Evolutionary conservation across 2,113 vertebrate genomes (phyloP).

Genomic region (Isurus oxyrinchus): DNA sequence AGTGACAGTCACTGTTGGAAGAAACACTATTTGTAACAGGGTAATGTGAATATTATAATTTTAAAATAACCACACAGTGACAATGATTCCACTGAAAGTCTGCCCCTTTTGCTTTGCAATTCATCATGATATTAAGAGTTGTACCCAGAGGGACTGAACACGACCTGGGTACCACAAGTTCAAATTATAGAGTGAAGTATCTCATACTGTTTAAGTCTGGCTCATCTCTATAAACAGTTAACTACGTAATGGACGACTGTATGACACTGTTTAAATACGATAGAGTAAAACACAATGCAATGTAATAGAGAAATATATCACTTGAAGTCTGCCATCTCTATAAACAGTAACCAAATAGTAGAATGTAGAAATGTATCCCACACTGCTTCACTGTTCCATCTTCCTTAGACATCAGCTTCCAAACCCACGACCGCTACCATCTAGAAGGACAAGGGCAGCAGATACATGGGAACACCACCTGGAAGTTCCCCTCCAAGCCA

Average conservation of each 20-base stretch:
- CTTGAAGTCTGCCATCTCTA: not conserved
- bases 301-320: not conserved
- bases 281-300: not conserved
- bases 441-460: too few relatives aligned
- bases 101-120: not conserved
- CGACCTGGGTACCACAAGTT: not conserved
- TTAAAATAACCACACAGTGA: not conserved
- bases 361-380: not conserved
- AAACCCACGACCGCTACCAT: too few relatives aligned
- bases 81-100: not conserved
- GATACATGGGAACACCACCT: too few relatives aligned
- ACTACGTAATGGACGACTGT: not conserved
- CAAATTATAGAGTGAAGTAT: not conserved
- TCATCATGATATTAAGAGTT: not conserved
- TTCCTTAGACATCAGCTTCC: too few relatives aligned
- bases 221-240: not conserved
- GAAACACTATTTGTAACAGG: too few relatives aligned
- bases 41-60: not conserved
- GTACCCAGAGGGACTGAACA: not conserved
- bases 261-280: not conserved
- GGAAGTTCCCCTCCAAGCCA: too few relatives aligned
- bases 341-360: not conserved
- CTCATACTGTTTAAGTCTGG: not conserved
- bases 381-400: not conserved
- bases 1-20: too few relatives aligned